A percentile compares a stretch with the other conserved stretches of the same genome.
phyloP scores from a whole-genome alignment of 1,140 invertebrate genomes.

The Diprion similis region DNA sequence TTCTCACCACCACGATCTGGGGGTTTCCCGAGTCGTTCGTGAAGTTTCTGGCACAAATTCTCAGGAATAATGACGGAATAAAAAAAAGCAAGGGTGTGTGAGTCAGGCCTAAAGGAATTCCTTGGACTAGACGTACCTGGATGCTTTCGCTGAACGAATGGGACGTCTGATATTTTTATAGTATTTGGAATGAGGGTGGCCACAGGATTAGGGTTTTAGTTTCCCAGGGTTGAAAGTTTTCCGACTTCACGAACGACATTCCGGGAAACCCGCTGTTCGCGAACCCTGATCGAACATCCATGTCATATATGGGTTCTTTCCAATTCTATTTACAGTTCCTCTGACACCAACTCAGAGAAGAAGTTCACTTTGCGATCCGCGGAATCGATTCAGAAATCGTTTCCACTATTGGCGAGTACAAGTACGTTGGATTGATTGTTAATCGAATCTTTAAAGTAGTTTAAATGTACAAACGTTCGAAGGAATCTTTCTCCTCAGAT shows the following conservation, averaged over 20 bases:
- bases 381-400: too few relatives aligned
- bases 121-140: not conserved
- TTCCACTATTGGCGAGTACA: too few relatives aligned
- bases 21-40: too few relatives aligned
- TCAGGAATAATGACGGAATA: too few relatives aligned
- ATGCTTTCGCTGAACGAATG: not conserved
- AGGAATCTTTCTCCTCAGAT: too few relatives aligned
- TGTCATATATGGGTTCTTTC: not conserved
- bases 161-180: conserved; percentile 3
- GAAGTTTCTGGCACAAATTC: too few relatives aligned
- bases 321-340: not conserved
- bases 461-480: too few relatives aligned
- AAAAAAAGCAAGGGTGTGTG: not conserved
- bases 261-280: not conserved
- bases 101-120: not conserved
- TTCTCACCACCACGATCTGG: too few relatives aligned
- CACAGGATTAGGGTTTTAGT: not conserved
- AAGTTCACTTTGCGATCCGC: too few relatives aligned
- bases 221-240: not conserved
- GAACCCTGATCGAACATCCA: not conserved
- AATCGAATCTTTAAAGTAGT: too few relatives aligned
- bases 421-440: too few relatives aligned
- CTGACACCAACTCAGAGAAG: too few relatives aligned
- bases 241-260: not conserved
- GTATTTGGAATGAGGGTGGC: not conserved